Evolutionary conservation across 2,888 invertebrate genomes (phyloP), one percentile per base, ranked within the genome.

Genomic region (Cephus runcator): DNA sequence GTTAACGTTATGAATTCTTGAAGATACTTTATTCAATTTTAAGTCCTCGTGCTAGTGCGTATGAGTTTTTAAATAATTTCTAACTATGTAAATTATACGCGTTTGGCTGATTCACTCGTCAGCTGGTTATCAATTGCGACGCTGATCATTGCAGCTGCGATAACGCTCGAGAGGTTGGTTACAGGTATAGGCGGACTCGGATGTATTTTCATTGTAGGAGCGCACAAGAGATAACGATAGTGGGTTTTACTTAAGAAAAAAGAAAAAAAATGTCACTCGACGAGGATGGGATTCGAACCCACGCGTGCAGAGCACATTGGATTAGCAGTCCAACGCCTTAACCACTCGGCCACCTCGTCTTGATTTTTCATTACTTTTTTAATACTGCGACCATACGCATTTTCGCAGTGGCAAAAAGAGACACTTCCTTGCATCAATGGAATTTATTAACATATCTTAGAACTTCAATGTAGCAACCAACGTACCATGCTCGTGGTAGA

Each of bases 241-340:
- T 56, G 9, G 23, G 9, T 56, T 56, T 56, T 56, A 23, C 23
- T 56, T 15, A 1, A 40, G 30, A 30, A 31, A 9, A 3, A 0
- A 69, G n/a, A 69, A 33, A 69, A 69, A 71, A 71, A 69, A 30
- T 33, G 9, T 30, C 9, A 71, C 23, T 71, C 91, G 91, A 91
- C 91, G 91, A 91, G 90, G 91, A 91, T 91, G 91, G 91, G 91
- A 91, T 91, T 91, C 91, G 91, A 91, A 91, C 91, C 91, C 91
- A 91, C 91, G 91, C 91, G 91, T 91, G 91, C 91, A 91, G 91
- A 91, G 91, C 91, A 91, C 91, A 91, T 91, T 91, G 91, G 91
- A 91, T 91, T 91, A 91, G 91, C 91, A 91, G 91, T 79, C 56
- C 69, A 81, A 80, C 80, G 81, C 81, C 80, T 81, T 81, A 81